Conservation (phyloP, 2,113 vertebrate genomes). For the Microcebus lehilahytsara region DNA sequence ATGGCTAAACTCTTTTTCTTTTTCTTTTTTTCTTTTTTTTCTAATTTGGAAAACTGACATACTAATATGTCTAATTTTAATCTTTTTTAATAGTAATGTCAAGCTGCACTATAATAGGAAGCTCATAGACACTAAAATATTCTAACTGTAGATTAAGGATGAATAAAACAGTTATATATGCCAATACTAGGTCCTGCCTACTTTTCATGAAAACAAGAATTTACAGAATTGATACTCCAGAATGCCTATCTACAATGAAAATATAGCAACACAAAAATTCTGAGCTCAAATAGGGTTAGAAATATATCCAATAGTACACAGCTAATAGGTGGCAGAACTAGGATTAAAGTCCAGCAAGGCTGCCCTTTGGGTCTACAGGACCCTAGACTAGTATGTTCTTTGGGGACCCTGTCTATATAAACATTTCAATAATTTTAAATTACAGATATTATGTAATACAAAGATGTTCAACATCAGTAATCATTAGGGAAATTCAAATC, state of each 20-base stretch:
- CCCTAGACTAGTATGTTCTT: not conserved
- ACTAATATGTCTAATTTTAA: not conserved
- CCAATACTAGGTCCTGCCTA: not conserved
- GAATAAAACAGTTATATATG: not conserved
- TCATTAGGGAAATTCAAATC: not conserved
- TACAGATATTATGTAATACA: not conserved
- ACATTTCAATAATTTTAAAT: not conserved
- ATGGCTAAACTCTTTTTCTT: not conserved
- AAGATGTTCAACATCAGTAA: not conserved
- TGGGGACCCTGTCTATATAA: not conserved
- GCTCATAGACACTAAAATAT: not conserved
- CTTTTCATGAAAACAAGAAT: not conserved
- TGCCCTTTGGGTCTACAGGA: rapidly evolving
- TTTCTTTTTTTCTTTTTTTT: not conserved
- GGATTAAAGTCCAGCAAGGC: not conserved
- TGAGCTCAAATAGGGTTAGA: not conserved
- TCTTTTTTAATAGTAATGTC: not conserved
- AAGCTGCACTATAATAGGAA: not conserved
- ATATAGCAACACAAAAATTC: not conserved
- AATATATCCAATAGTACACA: not conserved
- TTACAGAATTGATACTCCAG: not conserved
- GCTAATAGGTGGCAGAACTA: not conserved
- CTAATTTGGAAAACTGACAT: not conserved
- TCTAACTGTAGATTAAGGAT: not conserved
- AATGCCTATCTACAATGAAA: not conserved